These are phyloP conservation scores for Myripristis jacobus DNA, from an alignment of 2,797 vertebrate genomes.

Conservation along the genomic window DNA sequence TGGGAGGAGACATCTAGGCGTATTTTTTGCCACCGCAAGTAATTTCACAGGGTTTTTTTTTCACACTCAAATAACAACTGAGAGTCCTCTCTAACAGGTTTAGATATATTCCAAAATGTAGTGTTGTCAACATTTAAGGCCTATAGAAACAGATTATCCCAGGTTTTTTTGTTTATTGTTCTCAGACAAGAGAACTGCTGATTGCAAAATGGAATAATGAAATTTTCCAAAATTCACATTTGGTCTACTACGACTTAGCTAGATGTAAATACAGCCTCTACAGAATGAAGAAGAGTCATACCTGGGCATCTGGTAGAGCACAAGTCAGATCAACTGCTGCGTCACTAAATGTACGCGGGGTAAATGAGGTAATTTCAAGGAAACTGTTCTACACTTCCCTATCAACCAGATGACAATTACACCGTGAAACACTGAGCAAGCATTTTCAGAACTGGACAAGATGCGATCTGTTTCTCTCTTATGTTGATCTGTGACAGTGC, in stretches of 20 bases:
- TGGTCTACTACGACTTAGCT: too few species aligned
- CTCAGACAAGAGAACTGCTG: too few species aligned
- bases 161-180: too few species aligned
- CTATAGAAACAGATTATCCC: too few species aligned
- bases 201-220: too few species aligned
- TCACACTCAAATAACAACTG: constrained; percentile 10
- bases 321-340: not conserved
- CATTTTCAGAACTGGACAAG: not conserved
- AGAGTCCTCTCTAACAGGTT: not conserved
- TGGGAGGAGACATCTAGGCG: not conserved
- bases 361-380: too few species aligned
- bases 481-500: constrained; percentile 19
- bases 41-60: too few species aligned
- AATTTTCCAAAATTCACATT: too few species aligned
- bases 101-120: not conserved
- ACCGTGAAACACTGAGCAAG: not conserved
- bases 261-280: too few species aligned
- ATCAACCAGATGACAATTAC: not conserved
- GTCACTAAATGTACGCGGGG: too few species aligned
- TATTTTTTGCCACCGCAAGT: too few species aligned
- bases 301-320: not conserved
- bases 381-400: too few species aligned
- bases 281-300: not conserved
- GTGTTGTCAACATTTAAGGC: not conserved
- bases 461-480: not conserved